phyloP scores from a whole-genome alignment of 1,140 invertebrate genomes.

The Pseudomyrmex gracilis region DNA sequence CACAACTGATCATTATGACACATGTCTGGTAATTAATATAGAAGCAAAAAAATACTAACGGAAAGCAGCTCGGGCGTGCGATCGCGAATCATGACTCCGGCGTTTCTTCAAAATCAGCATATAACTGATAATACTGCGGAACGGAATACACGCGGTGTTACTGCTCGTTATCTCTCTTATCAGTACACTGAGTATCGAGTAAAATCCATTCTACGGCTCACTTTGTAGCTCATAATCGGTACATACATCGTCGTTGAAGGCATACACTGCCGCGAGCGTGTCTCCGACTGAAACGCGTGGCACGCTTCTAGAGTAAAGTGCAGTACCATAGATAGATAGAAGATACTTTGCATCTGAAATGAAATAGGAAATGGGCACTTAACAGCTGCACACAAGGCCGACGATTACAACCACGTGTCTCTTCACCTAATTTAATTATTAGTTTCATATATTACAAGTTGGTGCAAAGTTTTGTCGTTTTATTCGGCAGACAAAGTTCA shows the following conservation, averaged over 20 bases:
- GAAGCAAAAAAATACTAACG: constrained; percentile 77
- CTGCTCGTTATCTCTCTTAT: constrained; percentile 77
- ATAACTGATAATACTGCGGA: constrained; percentile 73
- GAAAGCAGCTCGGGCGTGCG: constrained; percentile 81
- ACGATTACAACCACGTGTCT: constrained; percentile 36
- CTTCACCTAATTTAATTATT: constrained; percentile 45
- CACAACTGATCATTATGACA: background rate
- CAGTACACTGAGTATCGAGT: constrained; percentile 78
- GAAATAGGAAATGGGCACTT: constrained; percentile 82
- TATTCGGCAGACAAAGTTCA: background rate
- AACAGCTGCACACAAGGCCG: constrained; percentile 77
- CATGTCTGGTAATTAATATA: constrained; percentile 17
- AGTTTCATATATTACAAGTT: background rate
- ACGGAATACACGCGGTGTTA: constrained; percentile 31
- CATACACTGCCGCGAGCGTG: background rate
- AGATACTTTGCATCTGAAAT: constrained; percentile 81
- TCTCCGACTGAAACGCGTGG: constrained; percentile 23
- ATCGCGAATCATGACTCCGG: constrained; percentile 81
- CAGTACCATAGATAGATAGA: constrained; percentile 62
- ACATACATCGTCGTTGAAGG: background rate
- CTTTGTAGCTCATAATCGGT: constrained; percentile 40
- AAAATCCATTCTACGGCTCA: constrained; percentile 65
- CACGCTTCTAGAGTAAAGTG: constrained; percentile 50
- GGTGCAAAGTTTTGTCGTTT: constrained; percentile 18
- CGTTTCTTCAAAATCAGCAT: constrained; percentile 58